Evolutionary conservation across 2,888 invertebrate species (phyloP).

Genomic region (Macrosiphum euphorbiae): DNA sequence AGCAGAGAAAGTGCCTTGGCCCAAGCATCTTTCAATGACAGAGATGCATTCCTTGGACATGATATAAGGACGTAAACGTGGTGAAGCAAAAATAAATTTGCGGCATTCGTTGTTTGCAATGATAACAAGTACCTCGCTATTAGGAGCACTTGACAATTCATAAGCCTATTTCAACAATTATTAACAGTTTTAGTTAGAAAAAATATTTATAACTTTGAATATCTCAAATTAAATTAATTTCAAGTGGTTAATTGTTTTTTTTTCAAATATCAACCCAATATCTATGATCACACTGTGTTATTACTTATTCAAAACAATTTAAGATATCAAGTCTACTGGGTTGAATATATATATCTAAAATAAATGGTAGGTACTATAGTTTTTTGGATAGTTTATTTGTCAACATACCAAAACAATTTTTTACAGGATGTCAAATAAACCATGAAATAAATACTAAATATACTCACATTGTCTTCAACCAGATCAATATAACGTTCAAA

Average conservation of each 20-base stretch:
- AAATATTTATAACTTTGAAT: not conserved
- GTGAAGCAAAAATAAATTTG: slow-evolving; percentile 66
- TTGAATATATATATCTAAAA: not conserved
- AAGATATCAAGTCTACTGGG: not conserved
- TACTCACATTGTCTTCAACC: slow-evolving; percentile 65
- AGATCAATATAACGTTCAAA: slow-evolving; percentile 65
- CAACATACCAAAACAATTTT: not conserved
- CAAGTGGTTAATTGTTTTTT: not conserved
- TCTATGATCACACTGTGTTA: not conserved
- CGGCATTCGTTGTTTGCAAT: slow-evolving; percentile 65
- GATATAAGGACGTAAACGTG: slow-evolving; percentile 65
- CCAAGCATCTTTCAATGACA: slow-evolving; percentile 65
- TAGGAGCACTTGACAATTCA: slow-evolving; percentile 63
- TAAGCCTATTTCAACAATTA: slow-evolving; percentile 48
- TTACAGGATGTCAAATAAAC: not conserved
- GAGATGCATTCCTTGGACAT: slow-evolving; percentile 64
- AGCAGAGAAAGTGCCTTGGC: slow-evolving; percentile 61
- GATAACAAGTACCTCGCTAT: slow-evolving; percentile 66
- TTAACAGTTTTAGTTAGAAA: not conserved
- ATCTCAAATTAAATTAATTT: not conserved
- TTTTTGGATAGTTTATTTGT: not conserved
- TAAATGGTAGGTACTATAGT: not conserved
- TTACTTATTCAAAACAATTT: not conserved
- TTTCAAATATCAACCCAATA: not conserved
- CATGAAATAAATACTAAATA: slow-evolving; percentile 6